Evolutionary conservation across 2,888 invertebrate genomes (phyloP), one percentile per base, ranked within the genome.

Genomic region (Apodemia duryi): DNA sequence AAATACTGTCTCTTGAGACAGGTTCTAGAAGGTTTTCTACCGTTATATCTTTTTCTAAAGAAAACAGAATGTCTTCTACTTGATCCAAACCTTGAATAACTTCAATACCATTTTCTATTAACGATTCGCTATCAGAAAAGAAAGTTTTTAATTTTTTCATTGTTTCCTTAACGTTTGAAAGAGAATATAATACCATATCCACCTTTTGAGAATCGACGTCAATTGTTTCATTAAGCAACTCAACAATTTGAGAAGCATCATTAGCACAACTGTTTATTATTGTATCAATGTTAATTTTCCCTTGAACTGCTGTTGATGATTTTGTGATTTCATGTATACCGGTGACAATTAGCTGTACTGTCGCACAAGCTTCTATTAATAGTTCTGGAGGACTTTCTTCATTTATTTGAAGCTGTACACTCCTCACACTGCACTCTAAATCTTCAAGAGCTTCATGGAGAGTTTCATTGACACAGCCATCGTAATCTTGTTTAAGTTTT

Each of bases 401-500:
- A 73, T 83, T 85, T 62, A 90, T 84, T 71, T 88, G 89, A 72
- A 91, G 83, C 72, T 90, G 90, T 5, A 91, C 88, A 81, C 90
- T 91, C 73, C 91, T 88, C 76, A 91, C 88, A 76, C 86, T 88
- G 81, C 91, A 91, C 81, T 91, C 91, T 84, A 91, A 85, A 74
- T 91, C 91, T 73, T 90, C 86, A 72, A 93, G 85, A 78, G 88
- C 86, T 75, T 91, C 91, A 80, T 86, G 87, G 70, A 91, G 82
- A 75, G 83, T 77, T 68, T 90, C 88, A 76, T 83, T 85, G 21
- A 73, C 73, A 65, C 76, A 74, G 51, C 82, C 81, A 69, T 87
- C 87, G 68, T 83, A 87, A 70, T 90, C 86, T 68, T 80, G 75
- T 72, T 90, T 91, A 4, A 91, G 74, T 78, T 90, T 88, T 43